phyloP scores from a whole-genome alignment of 2,113 vertebrate genomes.

The Lates calcarifer region DNA sequence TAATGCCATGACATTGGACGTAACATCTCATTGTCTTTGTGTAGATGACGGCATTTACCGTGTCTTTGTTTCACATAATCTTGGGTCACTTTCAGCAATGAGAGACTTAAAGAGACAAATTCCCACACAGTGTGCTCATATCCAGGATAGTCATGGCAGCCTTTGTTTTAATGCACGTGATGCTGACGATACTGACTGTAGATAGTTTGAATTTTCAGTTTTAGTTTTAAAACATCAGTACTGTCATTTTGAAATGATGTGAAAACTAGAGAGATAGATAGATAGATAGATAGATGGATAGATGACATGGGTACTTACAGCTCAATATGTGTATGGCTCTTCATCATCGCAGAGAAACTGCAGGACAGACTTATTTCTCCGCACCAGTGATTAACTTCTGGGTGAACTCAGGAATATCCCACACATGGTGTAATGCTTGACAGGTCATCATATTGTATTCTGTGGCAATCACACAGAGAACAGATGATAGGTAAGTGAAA shows the following conservation, averaged over 20 bases:
- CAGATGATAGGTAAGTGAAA: conserved; percentile 65
- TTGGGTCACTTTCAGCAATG: conserved; percentile 65
- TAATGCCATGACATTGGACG: conserved; percentile 69
- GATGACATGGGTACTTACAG: conserved; percentile 15
- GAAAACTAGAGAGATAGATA: not conserved
- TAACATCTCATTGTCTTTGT: conserved; percentile 76
- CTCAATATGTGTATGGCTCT: conserved; percentile 19
- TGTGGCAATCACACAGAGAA: conserved; percentile 59
- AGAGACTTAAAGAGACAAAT: conserved; percentile 29
- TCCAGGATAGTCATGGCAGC: conserved; percentile 1
- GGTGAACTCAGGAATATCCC: conserved; percentile 53
- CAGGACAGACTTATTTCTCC: conserved; percentile 49
- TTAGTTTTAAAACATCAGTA: not conserved
- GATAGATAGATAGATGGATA: conserved; percentile 12
- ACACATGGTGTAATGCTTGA: conserved; percentile 40
- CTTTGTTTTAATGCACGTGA: conserved; percentile 19
- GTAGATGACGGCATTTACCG: conserved; percentile 72
- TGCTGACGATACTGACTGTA: conserved; percentile 20
- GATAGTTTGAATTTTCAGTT: not conserved
- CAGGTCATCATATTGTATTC: conserved; percentile 61
- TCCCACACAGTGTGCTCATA: conserved; percentile 21
- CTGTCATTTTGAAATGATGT: not conserved
- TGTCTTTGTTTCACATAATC: conserved; percentile 77
- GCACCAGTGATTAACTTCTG: conserved; percentile 65
- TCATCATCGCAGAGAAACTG: conserved; percentile 4